These are phyloP conservation scores for Thalassophryne amazonica DNA, from an alignment of 2,797 vertebrate species.

Conservation along the genomic window DNA sequence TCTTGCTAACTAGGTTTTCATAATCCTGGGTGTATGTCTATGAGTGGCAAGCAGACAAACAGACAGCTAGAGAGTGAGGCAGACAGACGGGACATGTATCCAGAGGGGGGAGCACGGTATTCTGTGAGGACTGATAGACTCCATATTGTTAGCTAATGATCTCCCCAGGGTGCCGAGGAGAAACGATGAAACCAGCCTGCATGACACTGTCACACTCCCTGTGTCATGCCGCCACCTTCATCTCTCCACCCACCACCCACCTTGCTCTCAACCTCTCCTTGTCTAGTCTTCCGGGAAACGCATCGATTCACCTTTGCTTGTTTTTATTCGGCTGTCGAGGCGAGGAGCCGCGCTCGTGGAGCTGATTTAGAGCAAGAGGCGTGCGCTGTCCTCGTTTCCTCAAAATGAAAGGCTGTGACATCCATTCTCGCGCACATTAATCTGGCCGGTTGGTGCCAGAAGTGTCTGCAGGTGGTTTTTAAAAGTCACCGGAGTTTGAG, in stretches of 20 bases:
- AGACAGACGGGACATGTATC: conserved; percentile 66
- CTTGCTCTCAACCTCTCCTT: conserved; percentile 51
- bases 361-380: conserved; percentile 51
- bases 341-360: conserved; percentile 41
- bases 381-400: conserved; percentile 43
- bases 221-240: conserved; percentile 65
- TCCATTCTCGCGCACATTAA: conserved; percentile 55
- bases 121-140: conserved; percentile 77
- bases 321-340: conserved; percentile 68
- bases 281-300: conserved; percentile 57
- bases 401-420: conserved; percentile 34
- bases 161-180: conserved; percentile 67
- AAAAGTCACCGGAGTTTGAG: conserved; percentile 39
- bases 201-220: conserved; percentile 71
- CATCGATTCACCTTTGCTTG: conserved; percentile 75
- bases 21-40: conserved; percentile 34
- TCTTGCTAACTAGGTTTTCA: conserved; percentile 41
- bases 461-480: conserved; percentile 46
- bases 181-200: conserved; percentile 71
- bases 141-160: conserved; percentile 79
- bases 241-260: conserved; percentile 50
- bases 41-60: conserved; percentile 38
- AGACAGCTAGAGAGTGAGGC: conserved; percentile 34
- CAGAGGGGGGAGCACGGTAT: conserved; percentile 61
- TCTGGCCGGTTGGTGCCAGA: conserved; percentile 33